phyloP scores from a whole-genome alignment of 35 echinoderm and acorn worm genomes.

The Diadema setosum region DNA sequence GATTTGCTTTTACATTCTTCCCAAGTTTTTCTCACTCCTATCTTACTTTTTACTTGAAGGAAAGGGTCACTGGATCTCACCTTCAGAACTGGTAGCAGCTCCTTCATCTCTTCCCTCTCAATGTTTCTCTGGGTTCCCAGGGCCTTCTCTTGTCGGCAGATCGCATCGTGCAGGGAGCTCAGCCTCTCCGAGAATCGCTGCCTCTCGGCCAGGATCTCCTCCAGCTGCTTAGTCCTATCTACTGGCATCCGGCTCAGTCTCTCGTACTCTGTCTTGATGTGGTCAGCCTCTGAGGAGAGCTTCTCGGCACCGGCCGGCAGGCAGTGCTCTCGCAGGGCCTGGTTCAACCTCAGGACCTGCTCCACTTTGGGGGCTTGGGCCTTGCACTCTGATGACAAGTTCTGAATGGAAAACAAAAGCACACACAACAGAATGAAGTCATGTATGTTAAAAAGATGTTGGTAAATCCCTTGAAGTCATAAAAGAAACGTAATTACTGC shows the following conservation, averaged over 20 bases:
- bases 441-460: too few relatives aligned
- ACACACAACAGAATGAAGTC: too few relatives aligned
- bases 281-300: neutral
- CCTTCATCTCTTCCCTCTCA: neutral
- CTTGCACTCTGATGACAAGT: neutral
- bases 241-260: neutral
- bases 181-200: neutral
- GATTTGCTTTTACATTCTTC: too few relatives aligned
- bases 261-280: neutral
- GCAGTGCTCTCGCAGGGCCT: slow-evolving; percentile 11
- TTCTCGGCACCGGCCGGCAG: neutral
- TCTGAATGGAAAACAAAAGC: neutral
- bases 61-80: too few relatives aligned
- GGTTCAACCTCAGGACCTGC: slow-evolving; percentile 11
- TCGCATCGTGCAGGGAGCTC: neutral
- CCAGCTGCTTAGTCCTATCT: neutral
- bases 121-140: neutral
- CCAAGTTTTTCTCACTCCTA: too few relatives aligned
- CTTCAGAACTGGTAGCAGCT: neutral
- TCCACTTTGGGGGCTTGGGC: neutral
- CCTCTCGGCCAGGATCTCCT: neutral
- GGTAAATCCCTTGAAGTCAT: too few relatives aligned
- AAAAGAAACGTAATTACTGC: too few relatives aligned
- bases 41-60: too few relatives aligned
- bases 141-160: neutral